A percentile compares a stretch with the other conserved stretches of the same genome.
phyloP scores from a whole-genome alignment of 2,797 vertebrate genomes.

The Melanotaenia parkinsoni region DNA sequence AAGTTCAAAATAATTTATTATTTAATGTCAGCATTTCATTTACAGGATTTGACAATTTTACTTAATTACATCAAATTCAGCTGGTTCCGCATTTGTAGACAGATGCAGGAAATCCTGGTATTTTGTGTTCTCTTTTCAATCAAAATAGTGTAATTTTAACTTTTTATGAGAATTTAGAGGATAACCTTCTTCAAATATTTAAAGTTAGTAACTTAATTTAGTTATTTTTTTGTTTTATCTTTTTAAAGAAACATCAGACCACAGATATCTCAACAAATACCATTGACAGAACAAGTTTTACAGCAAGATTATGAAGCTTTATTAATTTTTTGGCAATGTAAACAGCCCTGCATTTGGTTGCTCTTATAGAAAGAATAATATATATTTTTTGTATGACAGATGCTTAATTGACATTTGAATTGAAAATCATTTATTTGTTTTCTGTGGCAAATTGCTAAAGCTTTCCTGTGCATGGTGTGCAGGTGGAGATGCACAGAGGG shows the following conservation, averaged over 20 bases:
- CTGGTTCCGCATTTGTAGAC: no score
- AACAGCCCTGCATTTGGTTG: slow-evolving; percentile 44
- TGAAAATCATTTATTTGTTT: slow-evolving; percentile 37
- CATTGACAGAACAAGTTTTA: background rate
- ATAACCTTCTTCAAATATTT: no score
- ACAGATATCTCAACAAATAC: slow-evolving; percentile 1
- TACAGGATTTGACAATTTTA: no score
- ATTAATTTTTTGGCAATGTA: slow-evolving; percentile 8
- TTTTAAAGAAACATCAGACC: background rate
- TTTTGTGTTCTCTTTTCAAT: background rate
- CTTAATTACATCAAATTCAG: no score
- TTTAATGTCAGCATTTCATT: no score
- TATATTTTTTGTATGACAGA: slow-evolving; percentile 39
- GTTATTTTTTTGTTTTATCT: background rate
- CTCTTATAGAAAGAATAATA: slow-evolving; percentile 22
- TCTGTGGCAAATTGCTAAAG: slow-evolving; percentile 25
- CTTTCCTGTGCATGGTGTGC: slow-evolving; percentile 12
- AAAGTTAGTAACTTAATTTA: no score
- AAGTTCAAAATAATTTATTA: no score
- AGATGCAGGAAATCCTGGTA: no score
- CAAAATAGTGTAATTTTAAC: background rate
- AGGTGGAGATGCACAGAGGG: slow-evolving; percentile 1
- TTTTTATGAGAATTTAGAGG: background rate
- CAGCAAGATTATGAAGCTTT: background rate
- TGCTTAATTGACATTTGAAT: slow-evolving; percentile 51